Evolutionary conservation across 2,797 vertebrate genomes (phyloP), one percentile per base, ranked within the genome.

Genomic region (Danio jaintianensis): DNA sequence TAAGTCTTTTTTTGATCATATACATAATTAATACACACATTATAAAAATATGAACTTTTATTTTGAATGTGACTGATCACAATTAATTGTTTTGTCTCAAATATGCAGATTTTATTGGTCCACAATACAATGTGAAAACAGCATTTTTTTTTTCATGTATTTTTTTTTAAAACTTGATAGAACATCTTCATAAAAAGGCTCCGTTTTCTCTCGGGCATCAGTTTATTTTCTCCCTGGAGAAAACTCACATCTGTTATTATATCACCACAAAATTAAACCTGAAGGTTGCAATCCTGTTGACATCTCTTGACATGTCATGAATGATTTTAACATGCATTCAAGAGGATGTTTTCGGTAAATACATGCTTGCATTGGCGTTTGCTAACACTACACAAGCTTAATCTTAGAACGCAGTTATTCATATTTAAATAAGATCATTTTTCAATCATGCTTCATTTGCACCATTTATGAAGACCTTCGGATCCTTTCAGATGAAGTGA

Each of bases 241-340:
- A 53, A 42, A 53, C 12, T 3, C 36, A 40, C 3, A 64, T n/a
- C 7, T 61, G 22, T 18, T 12, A 13, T 11, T 38, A 12, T 12
- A n/a, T n/a, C n/a, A 55, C 16, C 6, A n/a, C 48, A 66, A 45
- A 36, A 45, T 76, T 43, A 66, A 66, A 56, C 18, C 9, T 45
- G 9, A 66, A 66, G 38, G 62, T 45, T 50, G 43, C 18, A n/a
- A 53, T 22, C 12, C 47, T 22, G 7, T 16, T 64, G 50, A 55
- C 18, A 43, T 55, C 52, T 71, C 45, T 10, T 52, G 7, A 55
- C 66, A 76, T n/a, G 48, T 20, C 73, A 63, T 62, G 45, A 48
- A 48, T 7, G 2, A 8, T 68, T 8, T 50, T 20, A 42, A n/a
- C 70, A n/a, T 4, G 13, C n/a, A 56, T 59, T 43, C 6, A 56